These are phyloP conservation scores for Trachurus trachurus DNA, from an alignment of 2,797 vertebrate genomes.

Conservation along the genomic window DNA sequence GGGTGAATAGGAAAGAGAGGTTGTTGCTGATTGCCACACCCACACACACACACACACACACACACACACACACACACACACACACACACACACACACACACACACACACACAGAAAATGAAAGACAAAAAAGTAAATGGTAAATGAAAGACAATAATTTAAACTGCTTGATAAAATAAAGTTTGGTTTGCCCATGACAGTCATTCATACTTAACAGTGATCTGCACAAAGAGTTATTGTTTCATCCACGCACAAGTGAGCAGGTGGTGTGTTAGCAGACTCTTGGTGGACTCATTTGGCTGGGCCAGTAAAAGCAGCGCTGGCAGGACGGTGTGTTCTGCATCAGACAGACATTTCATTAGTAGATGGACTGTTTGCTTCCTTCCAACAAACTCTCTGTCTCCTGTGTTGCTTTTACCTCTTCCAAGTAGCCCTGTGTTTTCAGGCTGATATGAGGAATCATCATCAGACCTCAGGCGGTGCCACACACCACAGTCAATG, in stretches of 20 bases:
- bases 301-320: constrained; percentile 70
- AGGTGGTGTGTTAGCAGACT: constrained; percentile 43
- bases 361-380: constrained; percentile 66
- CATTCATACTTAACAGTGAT: neutral
- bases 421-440: constrained; percentile 6
- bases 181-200: neutral
- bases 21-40: constrained; percentile 25
- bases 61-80: constrained; percentile 24
- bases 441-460: neutral
- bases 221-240: constrained; percentile 13
- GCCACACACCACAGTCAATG: neutral
- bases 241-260: neutral
- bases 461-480: constrained; percentile 3
- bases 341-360: constrained; percentile 76
- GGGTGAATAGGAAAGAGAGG: constrained; percentile 76
- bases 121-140: neutral
- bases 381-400: constrained; percentile 53
- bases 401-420: constrained; percentile 31
- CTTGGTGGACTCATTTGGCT: constrained; percentile 57
- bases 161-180: constrained; percentile 16
- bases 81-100: too few species aligned
- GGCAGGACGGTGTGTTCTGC: constrained; percentile 72
- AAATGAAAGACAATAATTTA: neutral
- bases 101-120: too few species aligned
- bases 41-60: constrained; percentile 31